A percentile compares a stretch with the other conserved stretches of the same genome.
Evolutionary conservation across 1,140 invertebrate species (phyloP).

Genomic region (Papilio aristodemus): DNA sequence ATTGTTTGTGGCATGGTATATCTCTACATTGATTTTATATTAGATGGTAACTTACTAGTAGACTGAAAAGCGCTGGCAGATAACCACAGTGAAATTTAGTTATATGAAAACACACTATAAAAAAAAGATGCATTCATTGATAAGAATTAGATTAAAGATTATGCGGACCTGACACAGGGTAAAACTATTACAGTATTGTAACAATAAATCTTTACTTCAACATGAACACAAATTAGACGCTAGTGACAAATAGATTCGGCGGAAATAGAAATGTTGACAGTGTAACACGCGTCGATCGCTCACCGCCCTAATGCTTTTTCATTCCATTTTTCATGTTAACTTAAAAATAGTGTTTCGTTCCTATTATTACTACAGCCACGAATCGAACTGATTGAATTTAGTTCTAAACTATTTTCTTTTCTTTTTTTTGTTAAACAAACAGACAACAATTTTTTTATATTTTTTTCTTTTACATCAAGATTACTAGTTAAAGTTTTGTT

Average conservation of each 20-base stretch:
- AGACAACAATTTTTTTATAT: too few relatives aligned
- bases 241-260: slow-evolving; percentile 71
- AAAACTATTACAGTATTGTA: slow-evolving; percentile 41
- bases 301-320: slow-evolving; percentile 65
- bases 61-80: too few relatives aligned
- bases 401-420: slow-evolving; percentile 31
- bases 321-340: slow-evolving; percentile 78
- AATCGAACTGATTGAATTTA: slow-evolving; percentile 12
- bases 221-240: slow-evolving; percentile 74
- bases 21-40: too few relatives aligned
- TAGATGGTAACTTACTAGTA: too few relatives aligned
- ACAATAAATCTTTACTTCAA: slow-evolving; percentile 73
- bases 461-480: background rate
- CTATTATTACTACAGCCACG: slow-evolving; percentile 37
- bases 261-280: slow-evolving; percentile 73
- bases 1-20: too few relatives aligned
- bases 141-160: slow-evolving; percentile 33
- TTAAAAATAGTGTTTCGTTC: slow-evolving; percentile 61
- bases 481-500: too few relatives aligned
- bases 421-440: slow-evolving; percentile 9
- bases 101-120: too few relatives aligned
- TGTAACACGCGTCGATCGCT: slow-evolving; percentile 70
- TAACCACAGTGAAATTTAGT: too few relatives aligned
- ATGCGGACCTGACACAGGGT: slow-evolving; percentile 38
- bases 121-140: too few relatives aligned